Conservation (phyloP, 2,113 vertebrate genomes). For the Electrona antarctica region DNA sequence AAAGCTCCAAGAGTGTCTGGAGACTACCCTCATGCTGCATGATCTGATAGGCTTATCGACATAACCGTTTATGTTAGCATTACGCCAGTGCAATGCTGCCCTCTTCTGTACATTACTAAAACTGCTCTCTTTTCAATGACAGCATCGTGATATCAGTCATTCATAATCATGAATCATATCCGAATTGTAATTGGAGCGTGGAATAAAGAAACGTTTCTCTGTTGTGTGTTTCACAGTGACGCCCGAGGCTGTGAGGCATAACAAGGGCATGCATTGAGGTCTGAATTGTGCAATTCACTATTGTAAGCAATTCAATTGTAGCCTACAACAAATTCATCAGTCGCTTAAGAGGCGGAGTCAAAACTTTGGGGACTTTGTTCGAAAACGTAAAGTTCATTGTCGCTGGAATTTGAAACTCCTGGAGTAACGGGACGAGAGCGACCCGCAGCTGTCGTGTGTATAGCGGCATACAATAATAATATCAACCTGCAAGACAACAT, state of each 20-base stretch:
- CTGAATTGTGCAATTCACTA: not conserved
- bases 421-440: not conserved
- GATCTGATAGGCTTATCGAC: too few relatives aligned
- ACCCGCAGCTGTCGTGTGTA: too few relatives aligned
- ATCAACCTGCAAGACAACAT: not conserved
- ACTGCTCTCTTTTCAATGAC: not conserved
- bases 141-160: too few relatives aligned
- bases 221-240: not conserved
- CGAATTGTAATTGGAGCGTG: too few relatives aligned
- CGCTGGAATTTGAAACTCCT: not conserved
- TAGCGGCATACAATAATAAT: too few relatives aligned
- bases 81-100: constrained; percentile 39
- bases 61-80: too few relatives aligned
- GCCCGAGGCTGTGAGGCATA: not conserved
- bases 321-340: not conserved
- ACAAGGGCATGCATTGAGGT: not conserved
- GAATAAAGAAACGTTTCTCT: not conserved
- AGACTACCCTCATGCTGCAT: too few relatives aligned
- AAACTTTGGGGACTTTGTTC: constrained; percentile 32
- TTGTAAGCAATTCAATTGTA: too few relatives aligned
- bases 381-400: not conserved
- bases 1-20: too few relatives aligned
- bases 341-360: constrained; percentile 43
- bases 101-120: constrained; percentile 31
- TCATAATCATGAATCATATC: too few relatives aligned